Conservation (phyloP, 2,113 vertebrate genomes). For the Charadrius vociferus region DNA sequence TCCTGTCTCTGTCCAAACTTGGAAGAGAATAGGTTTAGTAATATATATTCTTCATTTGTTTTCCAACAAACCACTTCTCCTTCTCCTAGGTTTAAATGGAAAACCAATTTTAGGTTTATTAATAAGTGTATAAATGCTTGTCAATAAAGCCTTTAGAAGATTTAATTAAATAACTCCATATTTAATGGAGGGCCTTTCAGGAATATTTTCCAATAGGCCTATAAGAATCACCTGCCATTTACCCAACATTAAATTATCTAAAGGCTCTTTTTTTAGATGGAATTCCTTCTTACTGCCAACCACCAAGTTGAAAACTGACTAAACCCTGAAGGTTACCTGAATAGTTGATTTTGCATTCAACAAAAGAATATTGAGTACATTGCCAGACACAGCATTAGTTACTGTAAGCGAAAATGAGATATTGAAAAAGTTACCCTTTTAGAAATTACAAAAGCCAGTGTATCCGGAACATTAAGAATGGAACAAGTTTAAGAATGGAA, state of each 20-base stretch:
- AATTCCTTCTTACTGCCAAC: background rate
- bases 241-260: background rate
- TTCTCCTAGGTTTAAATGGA: background rate
- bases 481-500: background rate
- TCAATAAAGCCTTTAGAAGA: background rate
- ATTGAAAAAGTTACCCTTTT: background rate
- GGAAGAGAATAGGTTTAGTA: background rate
- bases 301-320: background rate
- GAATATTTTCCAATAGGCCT: background rate
- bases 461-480: background rate
- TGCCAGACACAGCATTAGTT: background rate
- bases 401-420: background rate
- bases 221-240: background rate
- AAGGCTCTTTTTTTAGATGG: background rate
- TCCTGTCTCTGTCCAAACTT: background rate
- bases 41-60: background rate
- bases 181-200: background rate
- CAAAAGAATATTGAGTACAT: background rate
- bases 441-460: background rate
- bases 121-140: background rate
- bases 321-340: background rate
- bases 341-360: background rate
- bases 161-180: background rate
- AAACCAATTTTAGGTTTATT: background rate
- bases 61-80: background rate